Evolutionary conservation across 2,888 invertebrate genomes (phyloP), one percentile per base, ranked within the genome.

Genomic region (Lamellibrachia satsuma): DNA sequence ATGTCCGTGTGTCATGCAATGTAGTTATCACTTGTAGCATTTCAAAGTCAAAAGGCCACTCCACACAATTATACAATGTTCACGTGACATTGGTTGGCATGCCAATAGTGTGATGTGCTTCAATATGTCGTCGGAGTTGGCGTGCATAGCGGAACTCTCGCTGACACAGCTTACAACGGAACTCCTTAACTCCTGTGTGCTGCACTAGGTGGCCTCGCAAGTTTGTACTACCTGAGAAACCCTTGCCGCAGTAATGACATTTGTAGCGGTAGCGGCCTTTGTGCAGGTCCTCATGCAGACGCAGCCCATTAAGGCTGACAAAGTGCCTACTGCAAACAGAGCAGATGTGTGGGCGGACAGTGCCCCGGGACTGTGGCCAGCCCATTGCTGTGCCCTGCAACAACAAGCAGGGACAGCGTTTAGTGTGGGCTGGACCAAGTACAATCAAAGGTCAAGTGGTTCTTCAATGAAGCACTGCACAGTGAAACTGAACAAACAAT

Each of bases 201-300:
- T 91, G 91, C 2, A 52, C 51, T 11, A 91, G 91, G 39, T 91
- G 91, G 91, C 91, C 91, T 11, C 91, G 91, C 52, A 91, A 22
- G 91, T 91, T 52, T 51, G 91, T 51, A 15, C 52, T 52, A 4
- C 91, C 52, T 22, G 52, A 52, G 91, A 91, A 91, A 39, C 91
- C 91, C 91, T 51, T 51, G 52, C 91, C 91, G 7, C 91, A 91
- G 91, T 27, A 91, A 15, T 7, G 91, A 52, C 91, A 91, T 15
- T 75, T 75, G 75, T 75, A 75, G 75, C 75, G 75, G 75, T 75
- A 75, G 75, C 75, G 75, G n/a, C 75, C 75, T 75, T 75, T 75
- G 75, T 75, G 75, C 75, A 75, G 75, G 75, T 75, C 75, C 75
- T 75, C 75, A n/a, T 75, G 75, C 22, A 75, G 75, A 6, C 22